These are phyloP conservation scores for Chesias legatella DNA, from an alignment of 2,888 invertebrate genomes.

Conservation along the genomic window DNA sequence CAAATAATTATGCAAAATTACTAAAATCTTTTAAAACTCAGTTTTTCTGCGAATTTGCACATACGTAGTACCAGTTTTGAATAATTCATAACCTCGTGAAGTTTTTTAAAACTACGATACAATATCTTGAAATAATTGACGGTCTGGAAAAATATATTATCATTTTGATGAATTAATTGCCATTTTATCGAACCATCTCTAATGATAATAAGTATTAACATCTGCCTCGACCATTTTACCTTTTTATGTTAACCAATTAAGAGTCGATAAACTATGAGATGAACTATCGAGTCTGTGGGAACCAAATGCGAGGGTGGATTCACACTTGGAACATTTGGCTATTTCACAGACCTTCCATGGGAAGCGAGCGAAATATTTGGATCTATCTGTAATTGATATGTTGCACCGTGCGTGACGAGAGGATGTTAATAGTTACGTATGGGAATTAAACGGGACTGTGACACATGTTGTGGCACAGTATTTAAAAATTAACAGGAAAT, in stretches of 20 bases:
- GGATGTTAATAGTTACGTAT: conserved; percentile 44
- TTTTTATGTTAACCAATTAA: conserved; percentile 33
- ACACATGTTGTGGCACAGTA: conserved; percentile 22
- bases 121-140: too few species aligned
- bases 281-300: conserved; percentile 16
- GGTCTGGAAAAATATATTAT: too few species aligned
- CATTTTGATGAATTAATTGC: background rate
- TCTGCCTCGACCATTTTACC: conserved; percentile 10
- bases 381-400: conserved; percentile 50
- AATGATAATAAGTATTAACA: conserved; percentile 9
- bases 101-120: too few species aligned
- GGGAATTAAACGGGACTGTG: conserved; percentile 18
- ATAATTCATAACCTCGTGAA: too few species aligned
- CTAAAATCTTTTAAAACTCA: too few species aligned
- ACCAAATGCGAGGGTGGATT: conserved; percentile 30
- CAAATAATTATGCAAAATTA: too few species aligned
- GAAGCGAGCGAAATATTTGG: conserved; percentile 42
- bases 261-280: conserved; percentile 30
- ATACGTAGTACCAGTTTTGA: too few species aligned
- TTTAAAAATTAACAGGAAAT: too few species aligned
- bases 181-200: conserved; percentile 1
- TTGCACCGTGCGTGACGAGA: conserved; percentile 52
- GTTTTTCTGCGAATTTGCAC: too few species aligned
- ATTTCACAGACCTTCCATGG: conserved; percentile 20
- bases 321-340: conserved; percentile 59